Percentiles rank a stretch among this genome's conserved stretches.
These are phyloP conservation scores for Dryococelus australis DNA, from an alignment of 2,888 invertebrate genomes.

Conservation along the genomic window DNA sequence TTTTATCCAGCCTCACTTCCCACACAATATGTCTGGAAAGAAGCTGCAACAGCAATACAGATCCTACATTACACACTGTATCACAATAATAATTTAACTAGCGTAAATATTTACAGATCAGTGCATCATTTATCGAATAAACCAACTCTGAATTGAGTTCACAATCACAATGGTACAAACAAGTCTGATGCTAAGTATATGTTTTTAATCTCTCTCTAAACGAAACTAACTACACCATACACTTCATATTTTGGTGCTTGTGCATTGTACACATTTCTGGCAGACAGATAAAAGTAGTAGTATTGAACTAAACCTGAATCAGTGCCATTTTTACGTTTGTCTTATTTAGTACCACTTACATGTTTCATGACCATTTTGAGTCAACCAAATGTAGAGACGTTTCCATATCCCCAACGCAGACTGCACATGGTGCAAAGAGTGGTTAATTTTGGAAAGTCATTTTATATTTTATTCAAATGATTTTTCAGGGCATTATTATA, in stretches of 20 bases:
- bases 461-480: too few species aligned
- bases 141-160: background rate
- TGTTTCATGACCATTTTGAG: background rate
- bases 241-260: constrained; percentile 8
- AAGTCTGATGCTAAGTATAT: background rate
- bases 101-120: constrained; percentile 16
- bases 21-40: constrained; percentile 27
- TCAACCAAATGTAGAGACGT: background rate
- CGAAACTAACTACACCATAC: constrained; percentile 8
- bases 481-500: too few species aligned
- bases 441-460: too few species aligned
- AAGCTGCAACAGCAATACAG: constrained; percentile 12
- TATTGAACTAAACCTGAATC: background rate
- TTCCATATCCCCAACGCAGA: too few species aligned
- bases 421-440: too few species aligned
- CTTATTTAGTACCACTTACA: background rate
- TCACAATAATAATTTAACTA: constrained; percentile 25
- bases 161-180: background rate
- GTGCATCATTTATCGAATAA: background rate
- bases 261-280: background rate
- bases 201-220: background rate
- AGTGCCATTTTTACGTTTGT: background rate
- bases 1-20: background rate
- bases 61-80: constrained; percentile 19
- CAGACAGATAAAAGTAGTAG: background rate